phyloP scores from a whole-genome alignment of 1,140 invertebrate species.

The Leptoteleia sp. region DNA sequence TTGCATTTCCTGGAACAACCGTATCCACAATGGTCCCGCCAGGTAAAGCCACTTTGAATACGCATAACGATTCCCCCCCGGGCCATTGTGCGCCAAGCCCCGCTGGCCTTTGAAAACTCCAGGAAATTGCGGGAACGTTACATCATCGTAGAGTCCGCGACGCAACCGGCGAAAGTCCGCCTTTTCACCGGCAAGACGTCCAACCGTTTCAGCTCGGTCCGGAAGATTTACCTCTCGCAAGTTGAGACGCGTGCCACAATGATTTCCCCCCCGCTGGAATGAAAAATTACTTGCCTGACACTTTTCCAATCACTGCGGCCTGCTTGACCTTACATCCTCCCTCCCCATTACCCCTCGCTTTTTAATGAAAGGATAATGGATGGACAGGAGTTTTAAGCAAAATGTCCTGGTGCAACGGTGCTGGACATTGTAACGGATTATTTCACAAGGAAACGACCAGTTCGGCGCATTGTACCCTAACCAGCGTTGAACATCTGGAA shows the following conservation, averaged over 20 bases:
- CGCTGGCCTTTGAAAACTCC: constrained; percentile 41
- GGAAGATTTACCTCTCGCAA: constrained; percentile 12
- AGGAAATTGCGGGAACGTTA: constrained; percentile 68
- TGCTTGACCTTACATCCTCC: too few relatives aligned
- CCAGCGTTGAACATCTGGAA: constrained; percentile 28
- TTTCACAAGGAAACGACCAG: neutral
- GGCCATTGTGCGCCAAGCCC: constrained; percentile 67
- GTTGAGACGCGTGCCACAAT: constrained; percentile 50
- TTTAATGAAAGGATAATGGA: constrained; percentile 43
- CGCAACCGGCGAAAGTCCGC: constrained; percentile 55
- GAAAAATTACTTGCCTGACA: constrained; percentile 60
- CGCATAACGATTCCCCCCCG: constrained; percentile 72
- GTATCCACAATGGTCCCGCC: constrained; percentile 64
- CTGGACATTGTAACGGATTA: constrained; percentile 14
- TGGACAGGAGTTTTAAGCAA: constrained; percentile 11
- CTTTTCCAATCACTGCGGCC: too few relatives aligned
- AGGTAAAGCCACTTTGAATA: constrained; percentile 74
- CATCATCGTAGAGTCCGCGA: constrained; percentile 53
- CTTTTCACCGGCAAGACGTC: constrained; percentile 22
- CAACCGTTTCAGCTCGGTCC: constrained; percentile 36
- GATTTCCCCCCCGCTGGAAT: constrained; percentile 12
- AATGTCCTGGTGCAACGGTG: constrained; percentile 3
- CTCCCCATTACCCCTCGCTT: too few relatives aligned
- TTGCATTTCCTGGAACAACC: constrained; percentile 68
- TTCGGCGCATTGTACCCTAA: constrained; percentile 2